These are phyloP conservation scores for Ptychochromis oligacanthus DNA, from an alignment of 2,113 vertebrate genomes.

Conservation along the genomic window DNA sequence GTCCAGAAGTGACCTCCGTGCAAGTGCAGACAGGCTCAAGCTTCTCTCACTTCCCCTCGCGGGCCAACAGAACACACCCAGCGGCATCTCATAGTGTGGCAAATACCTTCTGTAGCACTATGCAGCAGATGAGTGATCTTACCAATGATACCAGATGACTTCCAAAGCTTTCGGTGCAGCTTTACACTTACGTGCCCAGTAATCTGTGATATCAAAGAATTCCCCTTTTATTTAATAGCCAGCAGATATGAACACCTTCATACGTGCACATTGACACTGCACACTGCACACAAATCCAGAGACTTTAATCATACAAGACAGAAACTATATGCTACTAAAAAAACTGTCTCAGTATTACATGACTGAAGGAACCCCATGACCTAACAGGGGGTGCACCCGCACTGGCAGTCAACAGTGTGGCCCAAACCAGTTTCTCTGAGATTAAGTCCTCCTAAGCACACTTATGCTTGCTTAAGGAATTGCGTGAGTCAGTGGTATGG, in stretches of 20 bases:
- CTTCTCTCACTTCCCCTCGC: conserved; percentile 46
- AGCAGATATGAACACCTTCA: conserved; percentile 12
- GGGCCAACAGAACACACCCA: conserved; percentile 40
- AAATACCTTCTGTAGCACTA: conserved; percentile 24
- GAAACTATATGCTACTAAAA: conserved; percentile 1
- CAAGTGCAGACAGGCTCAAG: conserved; percentile 62
- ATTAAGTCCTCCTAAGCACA: conserved; percentile 79
- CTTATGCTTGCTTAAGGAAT: conserved; percentile 77
- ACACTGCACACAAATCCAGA: conserved; percentile 27
- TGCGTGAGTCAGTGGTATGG: conserved; percentile 70
- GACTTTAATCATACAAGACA: conserved; percentile 44
- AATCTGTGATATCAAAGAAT: conserved; percentile 10
- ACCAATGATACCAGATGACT: conserved; percentile 24
- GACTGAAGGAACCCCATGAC: conserved; percentile 67
- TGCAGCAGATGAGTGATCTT: conserved; percentile 25
- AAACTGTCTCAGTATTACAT: conserved; percentile 33
- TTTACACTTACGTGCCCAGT: conserved; percentile 10
- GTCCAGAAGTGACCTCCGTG: conserved; percentile 69
- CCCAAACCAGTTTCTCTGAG: conserved; percentile 76
- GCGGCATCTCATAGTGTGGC: conserved; percentile 29
- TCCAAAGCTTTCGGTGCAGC: conserved; percentile 17
- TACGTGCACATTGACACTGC: background rate
- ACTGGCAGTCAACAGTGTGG: conserved; percentile 50
- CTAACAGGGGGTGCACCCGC: conserved; percentile 49
- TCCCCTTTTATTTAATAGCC: background rate